A percentile compares a stretch with the other conserved stretches of the same genome.
Conservation (phyloP, 1,140 invertebrate species). For the Ooceraea biroi region DNA sequence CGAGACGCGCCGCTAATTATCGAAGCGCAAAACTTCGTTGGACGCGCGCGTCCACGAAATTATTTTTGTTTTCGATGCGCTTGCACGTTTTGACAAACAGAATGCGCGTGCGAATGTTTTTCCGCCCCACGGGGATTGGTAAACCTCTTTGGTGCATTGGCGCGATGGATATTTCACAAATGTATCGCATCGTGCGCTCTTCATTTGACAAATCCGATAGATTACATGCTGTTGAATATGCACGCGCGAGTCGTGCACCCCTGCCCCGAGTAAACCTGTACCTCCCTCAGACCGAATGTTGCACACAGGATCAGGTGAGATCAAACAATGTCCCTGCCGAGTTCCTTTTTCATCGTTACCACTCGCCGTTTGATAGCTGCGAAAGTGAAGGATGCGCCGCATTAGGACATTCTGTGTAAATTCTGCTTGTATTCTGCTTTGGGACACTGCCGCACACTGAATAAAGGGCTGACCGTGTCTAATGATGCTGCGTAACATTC, state of each 20-base stretch:
- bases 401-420: neutral
- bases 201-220: slow-evolving; percentile 44
- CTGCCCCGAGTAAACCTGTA: no score
- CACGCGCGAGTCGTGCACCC: neutral
- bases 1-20: slow-evolving; percentile 23
- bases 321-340: slow-evolving; percentile 34
- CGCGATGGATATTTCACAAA: slow-evolving; percentile 45
- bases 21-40: neutral
- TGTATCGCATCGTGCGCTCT: slow-evolving; percentile 14
- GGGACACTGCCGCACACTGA: neutral
- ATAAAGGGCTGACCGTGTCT: neutral
- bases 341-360: slow-evolving; percentile 12
- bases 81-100: slow-evolving; percentile 46
- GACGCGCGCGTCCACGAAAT: neutral
- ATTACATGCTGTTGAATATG: slow-evolving; percentile 25
- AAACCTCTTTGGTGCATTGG: slow-evolving; percentile 42
- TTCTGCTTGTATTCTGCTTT: slow-evolving; percentile 29
- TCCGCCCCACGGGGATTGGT: neutral
- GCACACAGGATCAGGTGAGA: slow-evolving; percentile 19
- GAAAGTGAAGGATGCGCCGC: slow-evolving; percentile 2
- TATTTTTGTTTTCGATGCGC: slow-evolving; percentile 45
- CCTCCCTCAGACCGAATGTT: slow-evolving; percentile 26
- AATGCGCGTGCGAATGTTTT: slow-evolving; percentile 32
- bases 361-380: slow-evolving; percentile 1
- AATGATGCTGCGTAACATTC: slow-evolving; percentile 6